A percentile compares a stretch with the other conserved stretches of the same genome.
Conservation (phyloP, 2,797 vertebrate genomes). For the Lepus oiostolus region DNA sequence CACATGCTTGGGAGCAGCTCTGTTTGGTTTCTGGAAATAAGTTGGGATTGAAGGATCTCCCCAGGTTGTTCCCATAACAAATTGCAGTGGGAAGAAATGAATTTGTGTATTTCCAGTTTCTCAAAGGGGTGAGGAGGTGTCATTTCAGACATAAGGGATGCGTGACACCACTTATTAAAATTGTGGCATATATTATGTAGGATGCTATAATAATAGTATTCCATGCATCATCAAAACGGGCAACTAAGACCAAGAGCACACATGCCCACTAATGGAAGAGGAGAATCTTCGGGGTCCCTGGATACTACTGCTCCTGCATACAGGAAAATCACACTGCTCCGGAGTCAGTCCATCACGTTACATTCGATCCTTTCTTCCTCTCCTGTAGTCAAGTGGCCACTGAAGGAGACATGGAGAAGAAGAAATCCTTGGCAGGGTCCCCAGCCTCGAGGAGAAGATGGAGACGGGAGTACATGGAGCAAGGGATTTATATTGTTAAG, state of each 20-base stretch:
- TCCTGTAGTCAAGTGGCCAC: background rate
- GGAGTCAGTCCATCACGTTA: background rate
- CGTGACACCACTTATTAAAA: background rate
- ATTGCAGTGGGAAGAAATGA: background rate
- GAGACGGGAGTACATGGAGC: accelerated
- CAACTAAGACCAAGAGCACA: background rate
- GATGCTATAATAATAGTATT: background rate
- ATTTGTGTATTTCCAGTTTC: background rate
- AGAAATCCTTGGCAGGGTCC: background rate
- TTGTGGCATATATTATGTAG: background rate
- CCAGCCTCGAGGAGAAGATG: background rate
- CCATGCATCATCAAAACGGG: background rate
- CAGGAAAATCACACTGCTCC: background rate
- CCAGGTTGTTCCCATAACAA: background rate
- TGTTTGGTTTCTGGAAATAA: background rate
- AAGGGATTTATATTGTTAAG: background rate
- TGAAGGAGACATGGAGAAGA: background rate
- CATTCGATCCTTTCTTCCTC: background rate
- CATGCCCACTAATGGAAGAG: background rate
- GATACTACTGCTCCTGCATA: no score
- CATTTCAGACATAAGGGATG: background rate
- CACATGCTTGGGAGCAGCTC: background rate
- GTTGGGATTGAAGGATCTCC: no score
- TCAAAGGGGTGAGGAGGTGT: background rate
- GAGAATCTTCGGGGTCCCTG: background rate